Evolutionary conservation across 1,140 invertebrate genomes (phyloP), one percentile per base, ranked within the genome.

Genomic region (Zaprionus vittiger): DNA sequence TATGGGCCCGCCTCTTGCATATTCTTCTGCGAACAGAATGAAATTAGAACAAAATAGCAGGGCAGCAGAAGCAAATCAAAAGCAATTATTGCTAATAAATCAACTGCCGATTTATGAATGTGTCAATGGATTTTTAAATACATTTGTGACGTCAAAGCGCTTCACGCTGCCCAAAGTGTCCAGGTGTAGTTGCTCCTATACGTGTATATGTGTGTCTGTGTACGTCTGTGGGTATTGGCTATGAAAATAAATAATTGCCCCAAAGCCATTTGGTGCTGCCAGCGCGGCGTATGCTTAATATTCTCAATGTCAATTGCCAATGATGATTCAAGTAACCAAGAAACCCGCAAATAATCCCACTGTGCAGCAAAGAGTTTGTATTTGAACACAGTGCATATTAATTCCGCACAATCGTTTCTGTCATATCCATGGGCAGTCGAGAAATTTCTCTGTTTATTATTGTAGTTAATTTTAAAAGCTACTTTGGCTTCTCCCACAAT

Each of bases 61-160:
- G 24, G 24, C 55, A 31, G 26, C 24, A 61, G 86, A 52, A 52
- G 47, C 47, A 52, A 52, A 87, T 87, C 54, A 75, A 84, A 81
- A 84, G 57, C 85, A 87, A 89, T 87, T 87, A 89, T 87, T 64
- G 81, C 64, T 89, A 81, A 87, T 87, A 87, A 90, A 83, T 87
- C 84, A 87, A 79, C 74, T 60, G 77, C 72, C 84, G 72, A 87
- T 89, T 87, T 87, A 87, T 87, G 81, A 87, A 89, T 84, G 84
- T 87, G 84, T 87, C 84, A 87, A 87, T 87, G 68, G 81, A 87
- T 84, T 89, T 60, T 73, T 77, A 68, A 69, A 80, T 73, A 57
- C 38, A 44, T 55, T 73, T n/a, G 79, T 87, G 84, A 87, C 84
- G 84, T 87, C 84, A 87, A 71, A 60, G 38, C 41, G 61, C 67